A percentile compares a stretch with the other conserved stretches of the same genome.
These are phyloP conservation scores for Neofelis nebulosa DNA, from an alignment of 2,113 vertebrate species.

Conservation along the genomic window DNA sequence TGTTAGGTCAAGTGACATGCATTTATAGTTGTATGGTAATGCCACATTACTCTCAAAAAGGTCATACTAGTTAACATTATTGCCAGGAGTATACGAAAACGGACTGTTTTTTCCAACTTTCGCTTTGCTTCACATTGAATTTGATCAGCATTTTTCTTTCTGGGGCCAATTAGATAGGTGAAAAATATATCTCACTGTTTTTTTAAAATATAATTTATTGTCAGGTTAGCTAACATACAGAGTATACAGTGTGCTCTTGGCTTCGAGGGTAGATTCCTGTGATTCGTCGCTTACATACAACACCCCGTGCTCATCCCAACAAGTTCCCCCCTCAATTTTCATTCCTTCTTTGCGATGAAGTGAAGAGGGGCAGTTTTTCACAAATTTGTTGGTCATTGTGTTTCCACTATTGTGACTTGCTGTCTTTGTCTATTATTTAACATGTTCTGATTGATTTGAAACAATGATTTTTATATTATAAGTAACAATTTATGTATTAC, in stretches of 20 bases:
- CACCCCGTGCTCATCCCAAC: too few species aligned
- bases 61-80: too few species aligned
- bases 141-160: background rate
- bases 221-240: too few species aligned
- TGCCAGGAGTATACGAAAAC: background rate
- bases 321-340: background rate
- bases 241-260: too few species aligned
- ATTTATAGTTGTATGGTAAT: background rate
- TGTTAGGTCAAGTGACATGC: background rate
- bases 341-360: background rate
- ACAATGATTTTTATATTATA: background rate
- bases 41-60: background rate
- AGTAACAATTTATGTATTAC: background rate
- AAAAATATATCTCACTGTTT: background rate
- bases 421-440: background rate
- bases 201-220: too few species aligned
- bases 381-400: background rate
- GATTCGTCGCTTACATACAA: too few species aligned
- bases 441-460: background rate
- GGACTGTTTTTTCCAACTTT: background rate
- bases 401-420: background rate
- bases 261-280: too few species aligned
- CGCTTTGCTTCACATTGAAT: background rate
- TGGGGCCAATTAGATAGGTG: background rate
- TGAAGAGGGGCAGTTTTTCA: background rate